A percentile compares a stretch with the other conserved stretches of the same genome.
phyloP scores from a whole-genome alignment of 1,140 invertebrate species.

The Eueides isabella region DNA sequence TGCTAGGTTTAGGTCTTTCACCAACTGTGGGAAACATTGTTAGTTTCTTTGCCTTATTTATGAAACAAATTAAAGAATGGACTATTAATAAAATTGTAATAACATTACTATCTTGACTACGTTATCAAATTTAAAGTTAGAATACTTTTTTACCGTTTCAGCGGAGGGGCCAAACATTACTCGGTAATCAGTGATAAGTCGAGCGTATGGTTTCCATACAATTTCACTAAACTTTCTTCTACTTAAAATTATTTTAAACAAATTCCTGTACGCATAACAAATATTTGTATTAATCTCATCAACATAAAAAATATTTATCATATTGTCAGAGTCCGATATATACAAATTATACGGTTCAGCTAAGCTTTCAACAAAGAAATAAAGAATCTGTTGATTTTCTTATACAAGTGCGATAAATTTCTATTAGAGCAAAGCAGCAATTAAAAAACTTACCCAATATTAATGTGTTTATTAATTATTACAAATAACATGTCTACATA shows the following conservation, averaged over 20 bases:
- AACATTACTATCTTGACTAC: not conserved
- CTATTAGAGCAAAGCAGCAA: not conserved
- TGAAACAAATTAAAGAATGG: not conserved
- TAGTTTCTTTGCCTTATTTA: not conserved
- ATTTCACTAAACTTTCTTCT: not conserved
- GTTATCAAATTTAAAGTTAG: not conserved
- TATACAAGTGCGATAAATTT: too few species aligned
- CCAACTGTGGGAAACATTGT: conserved; percentile 79
- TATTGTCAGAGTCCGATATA: too few species aligned
- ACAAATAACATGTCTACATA: conserved; percentile 12
- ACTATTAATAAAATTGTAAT: not conserved
- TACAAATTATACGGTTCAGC: too few species aligned
- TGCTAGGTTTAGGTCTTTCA: conserved; percentile 91
- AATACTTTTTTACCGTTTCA: conserved; percentile 55
- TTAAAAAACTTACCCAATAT: not conserved
- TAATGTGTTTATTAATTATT: not conserved
- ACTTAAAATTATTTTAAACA: conserved; percentile 8
- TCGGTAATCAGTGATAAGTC: conserved; percentile 84
- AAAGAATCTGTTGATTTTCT: too few species aligned
- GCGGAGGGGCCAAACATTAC: conserved; percentile 23
- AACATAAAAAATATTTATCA: too few species aligned
- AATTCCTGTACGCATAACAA: not conserved
- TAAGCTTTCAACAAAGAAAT: too few species aligned
- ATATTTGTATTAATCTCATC: not conserved
- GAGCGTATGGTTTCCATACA: not conserved